Conservation (phyloP, 2,113 vertebrate genomes). For the Hyla sarda region DNA sequence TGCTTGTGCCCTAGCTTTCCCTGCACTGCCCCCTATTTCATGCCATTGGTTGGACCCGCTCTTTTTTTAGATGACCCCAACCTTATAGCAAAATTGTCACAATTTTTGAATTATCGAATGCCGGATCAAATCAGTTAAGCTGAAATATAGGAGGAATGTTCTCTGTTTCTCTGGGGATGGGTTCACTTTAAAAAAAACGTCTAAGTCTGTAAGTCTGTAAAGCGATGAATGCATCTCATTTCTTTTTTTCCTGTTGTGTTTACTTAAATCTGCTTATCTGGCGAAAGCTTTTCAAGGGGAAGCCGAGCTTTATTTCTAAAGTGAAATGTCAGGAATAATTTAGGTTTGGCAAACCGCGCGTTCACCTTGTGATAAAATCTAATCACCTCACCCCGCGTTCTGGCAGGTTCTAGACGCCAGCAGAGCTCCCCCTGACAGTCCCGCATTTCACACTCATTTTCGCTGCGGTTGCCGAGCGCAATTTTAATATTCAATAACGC, state of each 20-base stretch:
- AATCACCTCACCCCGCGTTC: slow-evolving; percentile 58
- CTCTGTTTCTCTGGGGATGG: neutral
- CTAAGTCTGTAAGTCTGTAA: neutral
- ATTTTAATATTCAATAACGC: slow-evolving; percentile 61
- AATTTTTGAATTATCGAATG: neutral
- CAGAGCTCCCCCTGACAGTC: slow-evolving; percentile 53
- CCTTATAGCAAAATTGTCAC: neutral
- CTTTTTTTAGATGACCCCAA: too few relatives aligned
- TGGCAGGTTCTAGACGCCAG: slow-evolving; percentile 55
- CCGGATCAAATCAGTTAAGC: neutral
- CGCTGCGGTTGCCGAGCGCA: slow-evolving; percentile 3
- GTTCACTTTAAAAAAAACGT: neutral
- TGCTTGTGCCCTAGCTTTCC: too few relatives aligned
- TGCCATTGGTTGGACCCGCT: too few relatives aligned
- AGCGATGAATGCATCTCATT: neutral
- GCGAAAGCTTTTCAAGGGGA: slow-evolving; percentile 31
- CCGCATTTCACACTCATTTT: slow-evolving; percentile 36
- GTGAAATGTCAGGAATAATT: slow-evolving; percentile 58
- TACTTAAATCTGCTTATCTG: slow-evolving; percentile 40
- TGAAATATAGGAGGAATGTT: neutral
- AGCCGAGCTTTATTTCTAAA: slow-evolving; percentile 47
- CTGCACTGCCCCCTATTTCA: too few relatives aligned
- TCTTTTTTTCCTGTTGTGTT: neutral
- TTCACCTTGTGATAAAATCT: slow-evolving; percentile 60
- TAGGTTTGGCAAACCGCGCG: slow-evolving; percentile 62